Conservation (phyloP, 2,797 vertebrate species). For the Muraenolepis orangiensis region DNA sequence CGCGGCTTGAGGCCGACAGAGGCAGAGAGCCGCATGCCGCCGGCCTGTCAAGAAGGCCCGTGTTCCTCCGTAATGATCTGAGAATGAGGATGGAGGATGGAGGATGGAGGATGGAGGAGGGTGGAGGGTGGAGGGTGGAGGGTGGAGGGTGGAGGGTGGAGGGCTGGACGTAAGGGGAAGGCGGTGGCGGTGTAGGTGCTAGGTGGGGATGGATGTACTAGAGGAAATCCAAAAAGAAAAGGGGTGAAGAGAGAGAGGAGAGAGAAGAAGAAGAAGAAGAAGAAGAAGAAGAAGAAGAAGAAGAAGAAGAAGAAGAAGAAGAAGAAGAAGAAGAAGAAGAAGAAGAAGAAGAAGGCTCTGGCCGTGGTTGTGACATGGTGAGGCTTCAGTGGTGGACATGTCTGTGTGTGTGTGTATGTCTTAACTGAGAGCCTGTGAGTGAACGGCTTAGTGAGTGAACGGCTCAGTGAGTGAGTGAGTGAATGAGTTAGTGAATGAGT, state of each 20-base stretch:
- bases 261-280: background rate
- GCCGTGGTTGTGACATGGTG: no score
- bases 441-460: conserved; percentile 35
- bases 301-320: conserved; percentile 12
- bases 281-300: background rate
- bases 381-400: conserved; percentile 26
- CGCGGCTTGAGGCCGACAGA: no score
- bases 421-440: conserved; percentile 21
- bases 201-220: no score
- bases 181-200: no score
- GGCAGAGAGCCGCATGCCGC: background rate
- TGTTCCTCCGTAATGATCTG: background rate
- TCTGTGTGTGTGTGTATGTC: conserved; percentile 20
- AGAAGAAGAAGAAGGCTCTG: conserved; percentile 14
- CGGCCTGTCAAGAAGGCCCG: background rate
- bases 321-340: conserved; percentile 49
- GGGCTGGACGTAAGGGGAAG: no score
- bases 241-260: no score
- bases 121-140: no score
- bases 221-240: no score
- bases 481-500: conserved; percentile 40
- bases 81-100: background rate
- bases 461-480: conserved; percentile 1
- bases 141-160: no score
- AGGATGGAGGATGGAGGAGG: no score